These are phyloP conservation scores for Thelaira solivaga DNA, from an alignment of 2,888 invertebrate species.

Conservation along the genomic window DNA sequence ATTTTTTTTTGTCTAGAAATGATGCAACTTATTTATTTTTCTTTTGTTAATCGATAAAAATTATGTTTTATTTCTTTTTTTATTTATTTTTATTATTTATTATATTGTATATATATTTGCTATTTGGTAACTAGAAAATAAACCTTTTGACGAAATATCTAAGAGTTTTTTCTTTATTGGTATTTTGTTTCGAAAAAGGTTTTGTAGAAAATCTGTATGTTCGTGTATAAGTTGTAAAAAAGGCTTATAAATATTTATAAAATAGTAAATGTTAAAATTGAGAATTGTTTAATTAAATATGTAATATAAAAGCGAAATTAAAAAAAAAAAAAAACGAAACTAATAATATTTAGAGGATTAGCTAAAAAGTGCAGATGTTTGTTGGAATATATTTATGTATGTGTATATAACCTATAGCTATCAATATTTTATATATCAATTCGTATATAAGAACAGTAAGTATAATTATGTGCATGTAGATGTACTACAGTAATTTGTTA, in stretches of 20 bases:
- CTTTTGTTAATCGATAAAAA: constrained; percentile 40
- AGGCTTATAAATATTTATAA: constrained; percentile 51
- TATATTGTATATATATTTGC: no score
- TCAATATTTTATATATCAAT: no score
- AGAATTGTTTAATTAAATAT: neutral
- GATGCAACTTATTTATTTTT: constrained; percentile 42
- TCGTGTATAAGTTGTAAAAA: constrained; percentile 56
- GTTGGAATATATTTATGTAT: neutral
- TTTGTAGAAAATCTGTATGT: constrained; percentile 46
- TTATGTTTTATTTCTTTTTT: constrained; percentile 23
- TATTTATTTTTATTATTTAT: no score
- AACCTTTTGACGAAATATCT: constrained; percentile 38
- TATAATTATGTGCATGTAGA: no score
- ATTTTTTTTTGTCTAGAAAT: constrained; percentile 9
- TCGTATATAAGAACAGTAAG: no score
- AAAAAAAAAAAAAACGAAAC: neutral
- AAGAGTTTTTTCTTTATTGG: constrained; percentile 11
- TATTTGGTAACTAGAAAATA: constrained; percentile 52
- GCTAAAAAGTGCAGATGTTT: constrained; percentile 10
- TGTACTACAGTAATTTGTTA: no score
- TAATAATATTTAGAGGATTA: neutral
- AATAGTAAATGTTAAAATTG: constrained; percentile 21
- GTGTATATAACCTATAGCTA: no score
- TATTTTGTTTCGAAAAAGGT: constrained; percentile 22
- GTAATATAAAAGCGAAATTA: neutral